Conservation (phyloP, 92 coral and sea anemone species). For the Actinernus sp. region DNA sequence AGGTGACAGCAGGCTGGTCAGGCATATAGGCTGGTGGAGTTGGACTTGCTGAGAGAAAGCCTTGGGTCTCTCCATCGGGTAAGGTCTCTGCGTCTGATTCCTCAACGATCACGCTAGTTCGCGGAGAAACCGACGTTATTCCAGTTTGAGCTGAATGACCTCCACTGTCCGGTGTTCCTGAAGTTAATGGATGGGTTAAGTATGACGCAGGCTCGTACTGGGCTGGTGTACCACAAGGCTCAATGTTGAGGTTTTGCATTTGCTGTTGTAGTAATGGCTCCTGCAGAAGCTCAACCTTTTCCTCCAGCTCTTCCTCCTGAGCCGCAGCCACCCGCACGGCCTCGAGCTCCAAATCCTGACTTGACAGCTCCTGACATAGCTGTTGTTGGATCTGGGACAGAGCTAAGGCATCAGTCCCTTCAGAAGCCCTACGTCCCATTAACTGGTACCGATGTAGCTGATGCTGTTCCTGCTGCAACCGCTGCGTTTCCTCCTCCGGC, state of each 20-base stretch:
- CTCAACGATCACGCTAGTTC: slow-evolving; percentile 77
- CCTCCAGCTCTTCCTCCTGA: slow-evolving; percentile 58
- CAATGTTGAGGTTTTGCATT: slow-evolving; percentile 93
- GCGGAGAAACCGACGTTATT: slow-evolving; percentile 64
- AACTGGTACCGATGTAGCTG: slow-evolving; percentile 76
- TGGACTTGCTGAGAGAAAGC: slow-evolving; percentile 40
- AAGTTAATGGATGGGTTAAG: slow-evolving; percentile 33
- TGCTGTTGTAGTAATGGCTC: slow-evolving; percentile 91
- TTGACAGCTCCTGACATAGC: slow-evolving; percentile 67
- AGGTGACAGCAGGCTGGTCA: slow-evolving; percentile 58
- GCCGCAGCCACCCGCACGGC: slow-evolving; percentile 50
- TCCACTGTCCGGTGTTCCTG: slow-evolving; percentile 8
- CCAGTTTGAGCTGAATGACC: slow-evolving; percentile 11
- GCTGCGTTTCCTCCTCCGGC: slow-evolving; percentile 82
- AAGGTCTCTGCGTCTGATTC: slow-evolving; percentile 48
- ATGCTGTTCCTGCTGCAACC: slow-evolving; percentile 92
- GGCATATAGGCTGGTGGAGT: slow-evolving; percentile 54
- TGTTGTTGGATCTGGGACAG: slow-evolving; percentile 88
- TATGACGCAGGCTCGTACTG: slow-evolving; percentile 52
- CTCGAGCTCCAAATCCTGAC: slow-evolving; percentile 81
- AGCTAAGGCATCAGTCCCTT: slow-evolving; percentile 87
- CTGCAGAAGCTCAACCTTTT: slow-evolving; percentile 54
- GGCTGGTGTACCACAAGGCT: slow-evolving; percentile 73
- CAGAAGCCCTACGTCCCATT: slow-evolving; percentile 91
- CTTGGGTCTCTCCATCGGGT: slow-evolving; percentile 31